Evolutionary conservation across 2,888 invertebrate genomes (phyloP), one percentile per base, ranked within the genome.

Genomic region (Epinotia bilunana): DNA sequence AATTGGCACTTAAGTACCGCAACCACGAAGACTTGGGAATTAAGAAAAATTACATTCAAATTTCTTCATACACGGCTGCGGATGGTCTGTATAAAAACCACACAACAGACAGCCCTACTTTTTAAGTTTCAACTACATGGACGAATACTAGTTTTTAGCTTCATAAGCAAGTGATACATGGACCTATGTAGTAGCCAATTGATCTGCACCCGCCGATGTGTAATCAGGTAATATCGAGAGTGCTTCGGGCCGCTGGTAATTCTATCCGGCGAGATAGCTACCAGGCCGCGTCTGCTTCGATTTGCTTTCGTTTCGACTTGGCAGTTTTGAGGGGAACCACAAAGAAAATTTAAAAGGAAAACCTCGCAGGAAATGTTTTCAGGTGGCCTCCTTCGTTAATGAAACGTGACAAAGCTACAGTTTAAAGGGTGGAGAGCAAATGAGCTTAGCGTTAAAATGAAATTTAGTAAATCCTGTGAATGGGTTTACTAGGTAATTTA

Each of bases 211-310:
- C 64, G 16, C 58, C 60, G 39, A 65, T 64, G 53, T 71, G 64
- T 71, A 71, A 70, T 70, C 74, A 60, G 64, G 79, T 74, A 86
- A 86, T 87, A 86, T 83, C 78, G 82, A 78, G 81, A 85, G 84
- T 84, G 83, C 82, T 81, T 73, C 78, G 76, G 80, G 81, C 82
- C 72, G 79, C 72, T 76, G 68, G 81, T 83, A 84, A 85, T 86
- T 82, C 79, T 74, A 80, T 80, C 80, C 78, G 77, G 72, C 61
- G 81, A 79, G 84, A 83, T 81, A 77, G 79, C 77, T 78, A 64
- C 64, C 82, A 82, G 81, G 76, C 79, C 78, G 77, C 79, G 80
- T 80, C 83, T 77, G 79, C 74, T 82, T 78, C 80, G 81, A 83
- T 84, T 86, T 82, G 74, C 77, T 82, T 77, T 75, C 78, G 77